These are phyloP conservation scores for Phasia obesa DNA, from an alignment of 2,888 invertebrate species.

Conservation along the genomic window DNA sequence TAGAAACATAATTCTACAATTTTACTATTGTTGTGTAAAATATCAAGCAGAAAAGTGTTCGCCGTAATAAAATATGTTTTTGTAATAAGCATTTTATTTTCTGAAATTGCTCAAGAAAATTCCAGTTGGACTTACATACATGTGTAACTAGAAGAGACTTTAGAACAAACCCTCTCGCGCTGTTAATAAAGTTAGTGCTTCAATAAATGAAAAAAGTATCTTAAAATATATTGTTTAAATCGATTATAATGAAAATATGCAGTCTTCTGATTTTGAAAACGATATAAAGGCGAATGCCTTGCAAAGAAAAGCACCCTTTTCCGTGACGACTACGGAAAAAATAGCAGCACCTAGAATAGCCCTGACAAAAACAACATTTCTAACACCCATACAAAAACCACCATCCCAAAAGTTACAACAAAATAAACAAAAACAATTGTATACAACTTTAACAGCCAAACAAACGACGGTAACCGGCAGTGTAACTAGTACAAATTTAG, in stretches of 20 bases:
- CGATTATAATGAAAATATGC: constrained; percentile 60
- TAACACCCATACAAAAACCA: constrained; percentile 63
- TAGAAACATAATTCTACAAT: neutral
- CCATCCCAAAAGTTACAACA: constrained; percentile 33
- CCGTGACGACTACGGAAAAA: constrained; percentile 20
- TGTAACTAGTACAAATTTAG: constrained; percentile 45
- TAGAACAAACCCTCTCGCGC: neutral
- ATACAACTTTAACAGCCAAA: constrained; percentile 64
- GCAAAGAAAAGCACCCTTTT: constrained; percentile 38
- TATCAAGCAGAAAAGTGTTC: too few relatives aligned
- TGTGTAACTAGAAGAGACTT: constrained; percentile 34
- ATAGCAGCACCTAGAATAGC: constrained; percentile 49
- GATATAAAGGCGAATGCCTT: constrained; percentile 62
- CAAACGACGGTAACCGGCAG: constrained; percentile 45
- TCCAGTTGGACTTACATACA: constrained; percentile 24
- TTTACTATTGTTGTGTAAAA: neutral
- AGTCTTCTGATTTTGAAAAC: constrained; percentile 64
- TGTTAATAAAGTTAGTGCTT: constrained; percentile 44
- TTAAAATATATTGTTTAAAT: constrained; percentile 22
- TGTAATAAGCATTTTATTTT: neutral
- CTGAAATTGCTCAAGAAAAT: constrained; percentile 4
- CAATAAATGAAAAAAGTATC: constrained; percentile 5
- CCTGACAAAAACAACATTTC: constrained; percentile 66
- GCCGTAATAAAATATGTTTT: too few relatives aligned
- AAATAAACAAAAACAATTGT: constrained; percentile 53